A percentile compares a stretch with the other conserved stretches of the same genome.
These are phyloP conservation scores for Anguilla megastoma DNA, from an alignment of 2,797 vertebrate genomes.

Conservation along the genomic window DNA sequence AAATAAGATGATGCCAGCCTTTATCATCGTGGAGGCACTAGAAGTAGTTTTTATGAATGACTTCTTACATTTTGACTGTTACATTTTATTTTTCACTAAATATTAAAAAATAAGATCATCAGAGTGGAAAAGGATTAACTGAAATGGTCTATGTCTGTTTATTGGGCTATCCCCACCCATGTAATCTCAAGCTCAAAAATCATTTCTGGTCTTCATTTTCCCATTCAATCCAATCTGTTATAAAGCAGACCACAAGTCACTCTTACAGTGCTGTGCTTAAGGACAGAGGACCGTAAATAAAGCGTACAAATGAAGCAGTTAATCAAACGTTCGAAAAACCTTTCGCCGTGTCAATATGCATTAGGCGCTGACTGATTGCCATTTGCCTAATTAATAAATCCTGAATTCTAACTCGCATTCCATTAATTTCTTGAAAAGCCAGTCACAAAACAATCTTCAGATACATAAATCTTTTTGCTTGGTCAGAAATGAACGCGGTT, in stretches of 20 bases:
- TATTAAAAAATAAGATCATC: background rate
- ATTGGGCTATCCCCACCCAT: background rate
- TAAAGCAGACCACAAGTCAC: slow-evolving; percentile 48
- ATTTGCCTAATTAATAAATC: slow-evolving; percentile 75
- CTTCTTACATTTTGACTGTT: background rate
- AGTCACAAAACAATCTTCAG: slow-evolving; percentile 52
- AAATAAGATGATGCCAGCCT: background rate
- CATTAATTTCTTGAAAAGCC: slow-evolving; percentile 66
- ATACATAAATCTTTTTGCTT: slow-evolving; percentile 49
- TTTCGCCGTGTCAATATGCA: slow-evolving; percentile 72
- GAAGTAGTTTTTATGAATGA: background rate
- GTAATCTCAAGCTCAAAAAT: background rate
- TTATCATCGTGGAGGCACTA: background rate
- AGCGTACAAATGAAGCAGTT: slow-evolving; percentile 65
- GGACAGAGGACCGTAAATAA: slow-evolving; percentile 61
- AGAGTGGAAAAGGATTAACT: background rate
- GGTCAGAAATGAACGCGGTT: slow-evolving; percentile 54
- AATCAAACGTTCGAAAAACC: slow-evolving; percentile 71
- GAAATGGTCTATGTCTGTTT: background rate
- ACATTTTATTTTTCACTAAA: background rate
- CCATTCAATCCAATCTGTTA: slow-evolving; percentile 50
- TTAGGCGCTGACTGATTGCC: slow-evolving; percentile 72
- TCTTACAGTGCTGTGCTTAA: slow-evolving; percentile 56
- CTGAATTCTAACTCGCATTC: slow-evolving; percentile 61
- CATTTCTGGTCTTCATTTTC: slow-evolving; percentile 36